Conservation (phyloP, 2,888 invertebrate genomes). For the Caenorhabditis uteleia region DNA sequence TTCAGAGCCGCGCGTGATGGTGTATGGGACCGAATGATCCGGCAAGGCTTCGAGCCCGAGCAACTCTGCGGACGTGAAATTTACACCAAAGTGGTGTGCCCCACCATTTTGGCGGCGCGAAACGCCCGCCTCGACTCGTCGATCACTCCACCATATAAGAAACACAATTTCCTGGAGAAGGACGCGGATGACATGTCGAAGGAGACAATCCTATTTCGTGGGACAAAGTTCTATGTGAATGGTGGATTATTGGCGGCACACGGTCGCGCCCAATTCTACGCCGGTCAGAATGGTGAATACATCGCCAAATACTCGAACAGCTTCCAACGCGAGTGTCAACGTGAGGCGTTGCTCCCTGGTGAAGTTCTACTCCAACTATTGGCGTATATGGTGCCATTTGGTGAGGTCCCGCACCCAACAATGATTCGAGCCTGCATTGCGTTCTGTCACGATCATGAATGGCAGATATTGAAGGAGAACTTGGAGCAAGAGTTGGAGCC, state of each 20-base stretch:
- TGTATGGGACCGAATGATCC: constrained; percentile 46
- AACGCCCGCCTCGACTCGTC: constrained; percentile 16
- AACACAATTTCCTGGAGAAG: constrained; percentile 18
- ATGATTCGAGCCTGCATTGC: constrained; percentile 54
- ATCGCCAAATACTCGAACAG: constrained; percentile 45
- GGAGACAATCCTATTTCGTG: constrained; percentile 36
- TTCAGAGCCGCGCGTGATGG: constrained; percentile 36
- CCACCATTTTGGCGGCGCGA: constrained; percentile 39
- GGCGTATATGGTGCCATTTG: constrained; percentile 42
- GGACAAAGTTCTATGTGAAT: constrained; percentile 51
- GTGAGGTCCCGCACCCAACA: constrained; percentile 31
- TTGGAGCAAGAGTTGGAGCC: constrained; percentile 49
- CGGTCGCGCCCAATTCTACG: constrained; percentile 38
- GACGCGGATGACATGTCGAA: constrained; percentile 25
- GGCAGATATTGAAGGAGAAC: constrained; percentile 43
- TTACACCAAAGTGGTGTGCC: constrained; percentile 52
- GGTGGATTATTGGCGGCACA: constrained; percentile 46
- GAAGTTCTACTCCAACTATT: constrained; percentile 49
- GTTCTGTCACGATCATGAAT: constrained; percentile 51
- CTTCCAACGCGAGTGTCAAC: constrained; percentile 38
- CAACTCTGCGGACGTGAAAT: constrained; percentile 38
- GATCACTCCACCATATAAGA: constrained; percentile 6
- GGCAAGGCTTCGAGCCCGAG: constrained; percentile 51
- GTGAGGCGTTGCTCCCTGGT: constrained; percentile 30
- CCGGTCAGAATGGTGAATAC: constrained; percentile 38